Evolutionary conservation across 2,113 vertebrate species (phyloP).

Genomic region (Hyperoodon ampullatus): DNA sequence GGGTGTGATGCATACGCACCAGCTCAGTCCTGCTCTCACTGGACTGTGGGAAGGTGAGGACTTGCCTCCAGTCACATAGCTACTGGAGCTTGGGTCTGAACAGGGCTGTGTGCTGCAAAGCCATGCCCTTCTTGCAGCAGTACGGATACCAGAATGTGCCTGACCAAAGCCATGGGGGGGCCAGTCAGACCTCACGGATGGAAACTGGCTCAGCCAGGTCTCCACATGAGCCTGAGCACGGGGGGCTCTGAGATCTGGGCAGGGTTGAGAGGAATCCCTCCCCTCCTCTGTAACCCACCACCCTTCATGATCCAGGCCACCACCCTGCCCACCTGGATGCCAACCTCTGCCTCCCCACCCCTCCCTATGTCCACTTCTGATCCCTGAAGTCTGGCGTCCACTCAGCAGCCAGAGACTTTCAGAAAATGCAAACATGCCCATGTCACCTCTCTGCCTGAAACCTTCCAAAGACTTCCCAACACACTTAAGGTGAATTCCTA

Average conservation of each 20-base stretch:
- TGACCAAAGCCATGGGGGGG: not conserved
- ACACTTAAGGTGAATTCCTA: not conserved
- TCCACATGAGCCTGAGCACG: not conserved
- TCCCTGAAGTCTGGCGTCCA: not conserved
- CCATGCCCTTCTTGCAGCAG: not conserved
- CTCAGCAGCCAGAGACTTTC: not conserved
- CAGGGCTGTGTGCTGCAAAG: not conserved
- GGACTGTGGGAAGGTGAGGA: not conserved
- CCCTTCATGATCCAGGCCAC: not conserved
- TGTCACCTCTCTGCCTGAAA: constrained; percentile 44
- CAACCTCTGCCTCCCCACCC: fast-evolving
- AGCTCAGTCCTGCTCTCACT: not conserved
- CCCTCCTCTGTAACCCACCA: not conserved
- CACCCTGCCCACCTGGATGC: not conserved
- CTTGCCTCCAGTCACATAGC: not conserved
- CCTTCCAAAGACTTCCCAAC: not conserved
- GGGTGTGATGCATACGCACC: too few species aligned
- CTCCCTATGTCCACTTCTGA: too few species aligned
- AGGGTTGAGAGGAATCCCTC: not conserved
- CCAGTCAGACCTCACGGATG: not conserved
- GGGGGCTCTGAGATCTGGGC: not conserved
- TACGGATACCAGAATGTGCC: fast-evolving
- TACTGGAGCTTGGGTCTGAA: not conserved
- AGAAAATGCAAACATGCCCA: not conserved
- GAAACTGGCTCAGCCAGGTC: not conserved